Conservation (phyloP, 2,888 invertebrate species). For the Axea sp. region DNA sequence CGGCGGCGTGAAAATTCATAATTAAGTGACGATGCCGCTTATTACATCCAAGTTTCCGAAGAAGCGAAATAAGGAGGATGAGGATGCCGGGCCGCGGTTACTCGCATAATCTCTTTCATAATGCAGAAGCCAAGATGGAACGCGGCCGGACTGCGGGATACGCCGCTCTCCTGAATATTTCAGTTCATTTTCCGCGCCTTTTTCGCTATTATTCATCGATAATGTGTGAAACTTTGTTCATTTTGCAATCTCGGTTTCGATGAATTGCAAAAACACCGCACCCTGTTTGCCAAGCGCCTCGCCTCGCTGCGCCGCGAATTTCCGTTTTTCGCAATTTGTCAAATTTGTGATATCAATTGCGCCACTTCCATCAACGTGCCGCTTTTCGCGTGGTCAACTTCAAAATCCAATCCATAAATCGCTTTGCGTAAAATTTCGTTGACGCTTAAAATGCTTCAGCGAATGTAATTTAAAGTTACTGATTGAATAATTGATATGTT, state of each 20-base stretch:
- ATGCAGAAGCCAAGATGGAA: slow-evolving; percentile 68
- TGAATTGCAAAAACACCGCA: slow-evolving; percentile 11
- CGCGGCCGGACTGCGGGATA: slow-evolving; percentile 44
- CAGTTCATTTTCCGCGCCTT: slow-evolving; percentile 48
- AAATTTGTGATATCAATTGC: no score
- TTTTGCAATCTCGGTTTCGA: slow-evolving; percentile 33
- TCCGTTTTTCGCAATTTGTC: no score
- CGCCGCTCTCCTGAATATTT: slow-evolving; percentile 48
- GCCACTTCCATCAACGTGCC: no score
- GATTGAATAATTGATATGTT: no score
- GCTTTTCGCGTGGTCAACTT: no score
- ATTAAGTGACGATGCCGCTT: slow-evolving; percentile 75
- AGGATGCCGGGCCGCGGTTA: slow-evolving; percentile 69
- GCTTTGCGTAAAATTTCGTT: no score
- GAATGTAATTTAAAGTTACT: no score
- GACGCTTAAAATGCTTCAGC: no score
- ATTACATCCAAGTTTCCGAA: slow-evolving; percentile 74
- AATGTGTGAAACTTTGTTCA: slow-evolving; percentile 54
- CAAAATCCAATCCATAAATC: no score
- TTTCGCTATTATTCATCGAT: slow-evolving; percentile 56
- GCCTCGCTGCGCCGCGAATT: no score
- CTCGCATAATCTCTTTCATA: slow-evolving; percentile 73
- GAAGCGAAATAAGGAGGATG: slow-evolving; percentile 70
- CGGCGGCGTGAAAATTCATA: slow-evolving; percentile 73
- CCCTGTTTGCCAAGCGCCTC: no score